Evolutionary conservation across 2,888 invertebrate species (phyloP), one percentile per base, ranked within the genome.

Genomic region (Lasioglossum pauxillum): DNA sequence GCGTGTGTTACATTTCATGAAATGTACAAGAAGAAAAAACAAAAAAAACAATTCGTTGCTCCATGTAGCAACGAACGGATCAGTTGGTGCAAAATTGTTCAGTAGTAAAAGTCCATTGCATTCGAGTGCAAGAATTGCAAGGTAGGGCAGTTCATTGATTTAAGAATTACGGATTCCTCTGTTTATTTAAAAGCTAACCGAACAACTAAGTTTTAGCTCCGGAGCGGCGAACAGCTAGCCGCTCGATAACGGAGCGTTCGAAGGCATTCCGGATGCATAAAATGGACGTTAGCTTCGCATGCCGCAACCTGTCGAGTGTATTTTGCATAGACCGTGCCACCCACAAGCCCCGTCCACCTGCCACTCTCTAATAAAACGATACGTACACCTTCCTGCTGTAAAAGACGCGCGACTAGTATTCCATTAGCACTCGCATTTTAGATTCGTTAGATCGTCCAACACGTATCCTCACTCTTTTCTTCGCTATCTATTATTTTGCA

Each of bases 191-290:
- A 53, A 8, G 8, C 53, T 12, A 12, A 44, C 53, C 23, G 53
- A 23, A 53, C 23, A 23, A n/a, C 23, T 53, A n/a, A 53, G 23
- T 53, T 53, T 38, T 38, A 35, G 78, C 49, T 76, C 73, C 44
- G 72, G 31, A 16, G 31, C 64, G 10, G 19, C 35, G 67, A 16
- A 4, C 67, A n/a, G 67, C 67, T 23, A 91, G 90, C 91, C 93
- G 92, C 91, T 94, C 94, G 93, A 93, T 94, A 94, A 92, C 69
- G 91, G 91, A 90, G 90, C 90, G 92, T 92, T 94, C 92, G 92
- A 92, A 92, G 90, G 91, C 90, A 94, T 93, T 93, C 92, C 92
- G 92, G 92, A 93, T 93, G 93, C 93, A 94, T 93, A 93, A 94
- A 94, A 93, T 90, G 93, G 91, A 93, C 93, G 93, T 93, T 93